Conservation (phyloP, 64 coral and sea anemone genomes). For the Stichodactyla helianthus region DNA sequence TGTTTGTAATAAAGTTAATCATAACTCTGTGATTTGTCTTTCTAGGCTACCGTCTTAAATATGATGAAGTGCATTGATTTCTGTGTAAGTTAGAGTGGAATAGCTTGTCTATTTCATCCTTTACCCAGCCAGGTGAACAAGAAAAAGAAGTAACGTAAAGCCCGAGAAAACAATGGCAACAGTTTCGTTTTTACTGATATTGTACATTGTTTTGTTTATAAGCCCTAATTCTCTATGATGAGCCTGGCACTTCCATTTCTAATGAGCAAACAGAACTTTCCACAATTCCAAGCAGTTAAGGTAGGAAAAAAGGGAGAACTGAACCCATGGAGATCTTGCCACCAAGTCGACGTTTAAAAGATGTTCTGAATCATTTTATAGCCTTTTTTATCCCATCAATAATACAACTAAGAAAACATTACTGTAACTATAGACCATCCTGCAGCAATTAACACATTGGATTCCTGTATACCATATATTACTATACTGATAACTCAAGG, state of each 20-base stretch:
- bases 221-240: background rate
- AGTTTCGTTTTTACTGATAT: background rate
- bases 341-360: background rate
- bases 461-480: background rate
- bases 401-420: background rate
- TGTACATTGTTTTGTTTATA: background rate
- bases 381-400: background rate
- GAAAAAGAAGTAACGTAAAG: background rate
- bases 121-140: background rate
- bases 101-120: background rate
- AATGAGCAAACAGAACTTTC: background rate
- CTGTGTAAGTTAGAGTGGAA: background rate
- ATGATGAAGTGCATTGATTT: constrained; percentile 9
- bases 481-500: too few relatives aligned
- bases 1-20: background rate
- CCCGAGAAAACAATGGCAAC: background rate
- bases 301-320: background rate
- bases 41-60: constrained; percentile 14
- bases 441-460: background rate
- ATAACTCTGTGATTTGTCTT: background rate
- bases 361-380: background rate
- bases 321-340: background rate
- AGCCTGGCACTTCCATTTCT: background rate
- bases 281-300: background rate
- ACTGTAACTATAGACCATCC: background rate